Base-by-base conservation (phyloP, 2,888 invertebrate species). In the Amblyteles armatorius region DNA sequence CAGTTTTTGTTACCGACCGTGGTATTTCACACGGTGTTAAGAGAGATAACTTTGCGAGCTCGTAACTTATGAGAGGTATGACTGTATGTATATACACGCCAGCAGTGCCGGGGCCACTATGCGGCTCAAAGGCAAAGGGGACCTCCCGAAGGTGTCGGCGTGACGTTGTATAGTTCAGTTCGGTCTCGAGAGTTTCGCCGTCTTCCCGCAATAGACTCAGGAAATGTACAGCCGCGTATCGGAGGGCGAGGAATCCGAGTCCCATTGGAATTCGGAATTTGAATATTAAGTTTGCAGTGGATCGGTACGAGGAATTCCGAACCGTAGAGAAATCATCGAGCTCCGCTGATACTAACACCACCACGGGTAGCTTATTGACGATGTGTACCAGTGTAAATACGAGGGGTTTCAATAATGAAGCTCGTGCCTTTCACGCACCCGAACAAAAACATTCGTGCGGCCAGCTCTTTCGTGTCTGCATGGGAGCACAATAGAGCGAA, bases 381-480 rank as follows among this genome's bases (percentile, higher is more conserved):
- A 33, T 67, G 40, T 40, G 33, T n/a, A n/a, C 1, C 22, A 11
- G 57, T 26, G n/a, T 16, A 60, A 44, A 19, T 48, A 80, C 76
- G 76, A 76, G 69, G 16, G 26, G 71, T 29, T 77, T 77, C 78
- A 73, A 77, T 72, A 77, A 72, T 57, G 52, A 71, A 71, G 50
- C 76, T 71, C 57, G 81, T 69, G 81, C 52, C 69, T 78, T 84
- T 81, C 73, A 74, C 81, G 74, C 84, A 78, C 81, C 78, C 78
- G 63, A 73, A 81, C 69, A 81, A 81, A 81, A 78, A 65, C 36
- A 13, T 55, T 50, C n/a, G 19, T 13, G 52, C 36, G 40, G 36
- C 67, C 36, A 63, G 52, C 55, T 71, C 55, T 29, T 40, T 65
- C 50, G 60, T 19, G 36, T 48, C 73, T 69, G 69, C 44, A 40